phyloP scores from a whole-genome alignment of 1,140 invertebrate genomes.

The Marisa cornuarietis region DNA sequence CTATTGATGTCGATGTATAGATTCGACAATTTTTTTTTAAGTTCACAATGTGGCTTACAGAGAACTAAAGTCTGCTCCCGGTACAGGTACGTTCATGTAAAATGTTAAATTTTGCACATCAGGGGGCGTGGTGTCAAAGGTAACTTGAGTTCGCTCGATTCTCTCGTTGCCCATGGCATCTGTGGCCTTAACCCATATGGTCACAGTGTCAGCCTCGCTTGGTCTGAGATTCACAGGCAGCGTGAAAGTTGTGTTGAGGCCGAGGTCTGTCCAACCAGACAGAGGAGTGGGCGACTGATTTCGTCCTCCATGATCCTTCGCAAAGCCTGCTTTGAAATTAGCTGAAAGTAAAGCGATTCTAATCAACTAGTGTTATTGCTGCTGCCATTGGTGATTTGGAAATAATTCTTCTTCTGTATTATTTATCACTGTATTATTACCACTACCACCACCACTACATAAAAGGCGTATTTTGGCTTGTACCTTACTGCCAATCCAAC shows the following conservation, averaged over 20 bases:
- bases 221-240: neutral
- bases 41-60: neutral
- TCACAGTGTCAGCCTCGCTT: conserved; percentile 22
- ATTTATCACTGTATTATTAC: too few relatives aligned
- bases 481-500: too few relatives aligned
- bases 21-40: too few relatives aligned
- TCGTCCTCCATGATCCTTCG: neutral
- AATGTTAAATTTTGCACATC: neutral
- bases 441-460: too few relatives aligned
- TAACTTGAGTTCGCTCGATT: conserved; percentile 22
- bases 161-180: conserved; percentile 31
- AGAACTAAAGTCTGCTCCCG: conserved; percentile 4
- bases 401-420: too few relatives aligned
- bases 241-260: conserved; percentile 2
- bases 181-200: conserved; percentile 34
- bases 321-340: conserved; percentile 13
- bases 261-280: neutral
- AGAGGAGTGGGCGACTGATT: neutral
- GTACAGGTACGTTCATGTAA: conserved; percentile 6
- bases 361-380: too few relatives aligned
- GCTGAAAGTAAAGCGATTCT: neutral
- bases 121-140: conserved; percentile 30
- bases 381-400: too few relatives aligned
- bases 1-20: too few relatives aligned
- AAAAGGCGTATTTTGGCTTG: too few relatives aligned